A percentile compares a stretch with the other conserved stretches of the same genome.
Evolutionary conservation across 2,113 vertebrate genomes (phyloP).

Genomic region (Apteryx owenii): DNA sequence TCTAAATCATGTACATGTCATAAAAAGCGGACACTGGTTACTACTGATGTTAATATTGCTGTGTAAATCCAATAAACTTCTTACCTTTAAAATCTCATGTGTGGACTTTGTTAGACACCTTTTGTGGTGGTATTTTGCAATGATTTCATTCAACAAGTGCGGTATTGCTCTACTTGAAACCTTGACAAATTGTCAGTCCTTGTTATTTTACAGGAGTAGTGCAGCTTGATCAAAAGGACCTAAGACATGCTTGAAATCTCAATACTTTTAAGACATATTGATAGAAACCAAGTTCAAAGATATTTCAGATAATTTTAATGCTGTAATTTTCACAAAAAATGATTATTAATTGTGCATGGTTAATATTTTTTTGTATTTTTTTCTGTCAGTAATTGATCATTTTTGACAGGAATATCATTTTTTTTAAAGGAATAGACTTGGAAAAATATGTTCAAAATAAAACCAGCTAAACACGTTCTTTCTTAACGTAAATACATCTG

Average conservation of each 20-base stretch:
- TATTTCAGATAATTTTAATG: fast-evolving
- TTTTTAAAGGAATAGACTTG: too few species aligned
- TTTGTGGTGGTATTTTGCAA: fast-evolving
- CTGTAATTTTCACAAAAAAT: not conserved
- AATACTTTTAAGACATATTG: fast-evolving
- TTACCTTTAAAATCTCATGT: fast-evolving
- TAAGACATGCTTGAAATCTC: fast-evolving
- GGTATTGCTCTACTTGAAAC: fast-evolving
- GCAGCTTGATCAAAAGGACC: fast-evolving
- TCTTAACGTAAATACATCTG: too few species aligned
- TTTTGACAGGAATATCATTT: too few species aligned
- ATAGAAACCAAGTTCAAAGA: not conserved
- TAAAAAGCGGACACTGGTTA: fast-evolving
- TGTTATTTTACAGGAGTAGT: fast-evolving
- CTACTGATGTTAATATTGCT: not conserved
- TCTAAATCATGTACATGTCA: fast-evolving
- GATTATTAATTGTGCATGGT: not conserved
- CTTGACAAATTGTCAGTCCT: fast-evolving
- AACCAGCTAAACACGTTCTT: not conserved
- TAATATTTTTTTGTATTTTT: too few species aligned
- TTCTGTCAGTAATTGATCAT: too few species aligned
- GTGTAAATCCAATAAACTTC: fast-evolving
- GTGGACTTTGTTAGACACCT: fast-evolving
- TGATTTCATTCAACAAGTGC: fast-evolving
- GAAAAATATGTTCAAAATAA: too few species aligned